Percentiles rank a stretch among this genome's conserved stretches.
These are phyloP conservation scores for Wiebesia pumilae DNA, from an alignment of 1,140 invertebrate species.

Conservation along the genomic window DNA sequence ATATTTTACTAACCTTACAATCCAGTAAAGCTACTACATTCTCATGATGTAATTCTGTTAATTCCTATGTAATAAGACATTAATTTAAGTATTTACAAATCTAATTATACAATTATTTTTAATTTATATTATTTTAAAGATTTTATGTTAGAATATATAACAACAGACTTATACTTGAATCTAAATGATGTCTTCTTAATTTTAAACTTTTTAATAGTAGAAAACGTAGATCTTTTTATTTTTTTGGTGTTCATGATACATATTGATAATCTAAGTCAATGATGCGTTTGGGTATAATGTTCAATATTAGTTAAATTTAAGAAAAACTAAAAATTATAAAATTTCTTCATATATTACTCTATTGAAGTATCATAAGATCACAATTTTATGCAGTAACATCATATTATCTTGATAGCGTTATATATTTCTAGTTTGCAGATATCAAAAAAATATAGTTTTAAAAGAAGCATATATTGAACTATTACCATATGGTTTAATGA, in stretches of 20 bases:
- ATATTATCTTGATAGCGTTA: background rate
- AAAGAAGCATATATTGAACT: too few species aligned
- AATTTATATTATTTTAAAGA: slow-evolving; percentile 7
- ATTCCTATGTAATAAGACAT: slow-evolving; percentile 78
- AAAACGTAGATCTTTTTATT: background rate
- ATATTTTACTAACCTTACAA: slow-evolving; percentile 82
- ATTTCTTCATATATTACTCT: background rate
- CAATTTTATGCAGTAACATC: background rate
- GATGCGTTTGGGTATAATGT: background rate
- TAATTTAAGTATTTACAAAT: slow-evolving; percentile 13
- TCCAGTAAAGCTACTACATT: slow-evolving; percentile 98
- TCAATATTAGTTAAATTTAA: background rate
- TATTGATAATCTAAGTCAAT: background rate
- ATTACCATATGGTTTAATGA: too few species aligned
- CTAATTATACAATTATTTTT: background rate
- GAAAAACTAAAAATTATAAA: background rate
- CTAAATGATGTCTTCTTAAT: background rate
- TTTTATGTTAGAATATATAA: slow-evolving; percentile 5
- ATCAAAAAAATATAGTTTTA: background rate
- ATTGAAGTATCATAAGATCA: background rate
- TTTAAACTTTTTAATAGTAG: background rate
- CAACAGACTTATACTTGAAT: too few species aligned
- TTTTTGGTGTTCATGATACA: background rate
- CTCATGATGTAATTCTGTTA: slow-evolving; percentile 97
- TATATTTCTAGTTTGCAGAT: background rate